Evolutionary conservation across 2,113 vertebrate genomes (phyloP), one percentile per base, ranked within the genome.

Genomic region (Callipepla californica): DNA sequence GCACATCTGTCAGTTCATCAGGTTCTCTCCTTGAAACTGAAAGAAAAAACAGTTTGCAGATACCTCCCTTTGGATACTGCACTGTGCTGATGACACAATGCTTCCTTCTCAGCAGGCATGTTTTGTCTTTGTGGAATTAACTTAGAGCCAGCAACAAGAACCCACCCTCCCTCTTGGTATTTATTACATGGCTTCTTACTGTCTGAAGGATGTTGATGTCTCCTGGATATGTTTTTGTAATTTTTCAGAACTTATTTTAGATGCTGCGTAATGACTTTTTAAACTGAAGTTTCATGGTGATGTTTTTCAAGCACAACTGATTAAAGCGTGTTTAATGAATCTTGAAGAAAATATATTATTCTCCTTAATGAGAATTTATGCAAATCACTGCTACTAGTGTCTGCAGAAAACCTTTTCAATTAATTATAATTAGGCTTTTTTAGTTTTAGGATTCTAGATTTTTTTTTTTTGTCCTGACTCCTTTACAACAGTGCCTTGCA

Each of bases 341-440:
- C 93, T 94, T 94, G 94, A 94, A 87, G 74, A 95, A 95, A 96
- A 94, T 92, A 70, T 87, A 94, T 95, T 85, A 89, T 77, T 87
- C 85, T 82, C 72, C 80, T 96, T 95, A 97, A 95, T 93, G 94
- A 96, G 76, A 95, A 96, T 90, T 95, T 96, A 97, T 96, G 95
- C 86, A 97, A 97, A 97, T 92, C 63, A 77, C 38, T 92, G 28
- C n/a, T 68, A 96, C 73, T 61, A 92, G 76, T 89, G 90, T 90
- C 80, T 63, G 69, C 34, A 90, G 76, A 93, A 94, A 93, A 92
- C 32, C 48, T 91, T 93, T 96, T 70, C 72, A 96, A 94, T 96
- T 97, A 92, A 94, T 95, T 94, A 94, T 73, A 92, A 95, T 94
- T 95, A 95, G 34, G 42, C 55, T 80, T 92, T 92, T 89, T 36